phyloP scores from a whole-genome alignment of 2,113 vertebrate genomes.

The Antechinus stuartii region DNA sequence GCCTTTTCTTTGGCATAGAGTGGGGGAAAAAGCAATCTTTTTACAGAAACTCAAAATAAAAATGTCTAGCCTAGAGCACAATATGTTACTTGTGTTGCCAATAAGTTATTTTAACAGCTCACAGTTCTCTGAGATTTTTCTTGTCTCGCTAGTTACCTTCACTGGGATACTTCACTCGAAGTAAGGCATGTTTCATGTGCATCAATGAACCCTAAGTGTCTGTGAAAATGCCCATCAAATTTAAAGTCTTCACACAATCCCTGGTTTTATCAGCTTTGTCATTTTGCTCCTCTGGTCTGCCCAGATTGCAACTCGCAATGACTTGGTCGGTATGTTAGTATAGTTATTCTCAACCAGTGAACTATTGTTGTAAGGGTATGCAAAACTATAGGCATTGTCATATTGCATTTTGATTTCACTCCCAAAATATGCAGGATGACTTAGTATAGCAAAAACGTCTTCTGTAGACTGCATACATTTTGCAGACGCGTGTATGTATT shows the following conservation, averaged over 20 bases:
- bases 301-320: not conserved
- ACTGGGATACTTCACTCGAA: not conserved
- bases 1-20: not conserved
- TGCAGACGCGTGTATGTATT: not conserved
- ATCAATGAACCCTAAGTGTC: not conserved
- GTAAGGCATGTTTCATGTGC: not conserved
- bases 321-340: not conserved
- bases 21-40: not conserved
- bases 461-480: not conserved
- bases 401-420: not conserved
- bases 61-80: not conserved
- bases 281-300: not conserved
- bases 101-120: not conserved
- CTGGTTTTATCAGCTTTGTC: not conserved
- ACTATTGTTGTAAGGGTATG: not conserved
- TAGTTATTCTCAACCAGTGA: not conserved
- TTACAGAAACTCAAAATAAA: conserved; percentile 1
- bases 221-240: not conserved
- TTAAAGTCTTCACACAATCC: not conserved
- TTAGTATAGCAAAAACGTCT: not conserved
- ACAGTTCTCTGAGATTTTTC: not conserved
- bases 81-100: not conserved
- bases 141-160: not conserved
- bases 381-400: not conserved
- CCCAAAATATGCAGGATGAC: not conserved